Conservation (phyloP, 2,888 invertebrate genomes). For the Stenichneumon culpator region DNA sequence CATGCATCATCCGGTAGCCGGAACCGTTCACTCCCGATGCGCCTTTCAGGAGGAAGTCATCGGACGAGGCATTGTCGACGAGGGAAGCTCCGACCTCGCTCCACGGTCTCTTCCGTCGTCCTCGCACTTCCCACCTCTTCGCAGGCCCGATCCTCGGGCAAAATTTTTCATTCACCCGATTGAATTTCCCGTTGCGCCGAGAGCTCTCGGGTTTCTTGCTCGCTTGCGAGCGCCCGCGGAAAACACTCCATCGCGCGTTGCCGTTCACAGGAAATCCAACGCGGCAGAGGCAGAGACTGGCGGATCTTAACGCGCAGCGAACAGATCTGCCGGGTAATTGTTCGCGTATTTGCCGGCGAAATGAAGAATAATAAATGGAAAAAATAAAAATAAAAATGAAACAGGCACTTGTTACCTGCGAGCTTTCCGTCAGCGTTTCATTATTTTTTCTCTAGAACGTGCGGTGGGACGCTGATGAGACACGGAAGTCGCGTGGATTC, state of each 20-base stretch:
- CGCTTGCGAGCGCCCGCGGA: neutral
- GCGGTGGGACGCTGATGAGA: conserved; percentile 5
- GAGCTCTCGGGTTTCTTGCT: conserved; percentile 21
- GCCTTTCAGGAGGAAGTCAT: conserved; percentile 55
- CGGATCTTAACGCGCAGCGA: conserved; percentile 10
- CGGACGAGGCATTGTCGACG: conserved; percentile 59
- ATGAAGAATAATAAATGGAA: conserved; percentile 14
- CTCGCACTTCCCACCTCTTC: conserved; percentile 7
- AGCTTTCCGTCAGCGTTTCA: conserved; percentile 25
- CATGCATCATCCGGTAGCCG: conserved; percentile 61
- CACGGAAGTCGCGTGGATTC: conserved; percentile 30
- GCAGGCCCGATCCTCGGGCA: neutral
- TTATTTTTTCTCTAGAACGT: neutral
- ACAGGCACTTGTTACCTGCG: conserved; percentile 25
- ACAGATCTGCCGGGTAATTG: conserved; percentile 52
- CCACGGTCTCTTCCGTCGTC: conserved; percentile 10
- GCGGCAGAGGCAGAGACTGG: conserved; percentile 22
- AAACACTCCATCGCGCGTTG: neutral
- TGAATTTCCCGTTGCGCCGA: conserved; percentile 50
- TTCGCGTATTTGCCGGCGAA: conserved; percentile 14
- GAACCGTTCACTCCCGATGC: conserved; percentile 44
- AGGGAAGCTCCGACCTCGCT: conserved; percentile 6
- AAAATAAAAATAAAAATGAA: neutral
- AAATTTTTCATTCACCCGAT: conserved; percentile 34
- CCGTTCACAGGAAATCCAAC: conserved; percentile 19